Evolutionary conservation across 2,888 invertebrate species (phyloP).

Genomic region (Trichopoda pennipes): DNA sequence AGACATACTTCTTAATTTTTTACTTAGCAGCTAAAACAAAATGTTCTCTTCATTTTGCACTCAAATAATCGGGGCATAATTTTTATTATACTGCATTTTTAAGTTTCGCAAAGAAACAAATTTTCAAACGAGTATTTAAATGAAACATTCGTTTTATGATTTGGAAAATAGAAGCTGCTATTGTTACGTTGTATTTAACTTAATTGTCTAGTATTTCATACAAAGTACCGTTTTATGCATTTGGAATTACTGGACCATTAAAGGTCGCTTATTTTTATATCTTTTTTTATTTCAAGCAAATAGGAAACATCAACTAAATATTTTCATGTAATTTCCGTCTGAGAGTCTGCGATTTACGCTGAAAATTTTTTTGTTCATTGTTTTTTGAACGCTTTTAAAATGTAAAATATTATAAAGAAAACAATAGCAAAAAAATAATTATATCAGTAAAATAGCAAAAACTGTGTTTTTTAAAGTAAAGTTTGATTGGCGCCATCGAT

Average conservation of each 20-base stretch:
- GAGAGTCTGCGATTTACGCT: slow-evolving; percentile 50
- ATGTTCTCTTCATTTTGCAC: background rate
- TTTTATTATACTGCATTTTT: slow-evolving; percentile 14
- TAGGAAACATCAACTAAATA: slow-evolving; percentile 58
- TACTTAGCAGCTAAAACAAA: background rate
- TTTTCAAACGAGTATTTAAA: slow-evolving; percentile 18
- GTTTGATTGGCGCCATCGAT: slow-evolving; percentile 54
- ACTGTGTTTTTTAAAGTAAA: slow-evolving; percentile 20
- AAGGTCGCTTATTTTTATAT: slow-evolving; percentile 76
- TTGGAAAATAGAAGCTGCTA: slow-evolving; percentile 45
- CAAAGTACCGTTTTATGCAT: slow-evolving; percentile 66
- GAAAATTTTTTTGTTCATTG: slow-evolving; percentile 48
- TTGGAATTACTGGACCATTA: slow-evolving; percentile 78
- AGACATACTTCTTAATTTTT: background rate
- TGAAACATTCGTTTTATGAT: slow-evolving; percentile 48
- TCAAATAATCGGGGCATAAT: slow-evolving; percentile 12
- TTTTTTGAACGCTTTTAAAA: slow-evolving; percentile 43
- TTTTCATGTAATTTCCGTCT: slow-evolving; percentile 51
- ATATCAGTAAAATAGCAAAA: slow-evolving; percentile 15
- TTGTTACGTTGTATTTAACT: slow-evolving; percentile 48
- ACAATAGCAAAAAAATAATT: slow-evolving; percentile 22
- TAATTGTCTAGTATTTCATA: slow-evolving; percentile 66
- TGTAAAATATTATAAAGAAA: slow-evolving; percentile 32
- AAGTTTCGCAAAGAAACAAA: slow-evolving; percentile 31
- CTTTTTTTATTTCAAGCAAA: slow-evolving; percentile 63